Conservation (phyloP, 2,888 invertebrate genomes). For the Hyposoter dolosus region DNA sequence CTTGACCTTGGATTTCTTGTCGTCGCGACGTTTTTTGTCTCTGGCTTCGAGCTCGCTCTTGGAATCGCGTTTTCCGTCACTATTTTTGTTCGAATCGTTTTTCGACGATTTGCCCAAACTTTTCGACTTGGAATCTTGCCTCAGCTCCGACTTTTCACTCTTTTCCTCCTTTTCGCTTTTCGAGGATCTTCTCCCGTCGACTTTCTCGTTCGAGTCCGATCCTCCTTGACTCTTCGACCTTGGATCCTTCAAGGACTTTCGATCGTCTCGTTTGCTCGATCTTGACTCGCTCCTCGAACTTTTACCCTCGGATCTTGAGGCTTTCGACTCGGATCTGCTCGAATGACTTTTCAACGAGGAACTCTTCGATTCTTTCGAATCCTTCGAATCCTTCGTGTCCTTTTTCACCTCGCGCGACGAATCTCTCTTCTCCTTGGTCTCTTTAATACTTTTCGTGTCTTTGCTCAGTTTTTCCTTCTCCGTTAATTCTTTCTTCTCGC, state of each 20-base stretch:
- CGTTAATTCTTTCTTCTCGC: slow-evolving; percentile 82
- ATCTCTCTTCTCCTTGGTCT: slow-evolving; percentile 77
- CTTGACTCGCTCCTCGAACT: slow-evolving; percentile 70
- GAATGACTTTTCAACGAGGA: slow-evolving; percentile 76
- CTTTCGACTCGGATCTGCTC: slow-evolving; percentile 78
- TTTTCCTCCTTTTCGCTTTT: slow-evolving; percentile 79
- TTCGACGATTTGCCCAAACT: not conserved
- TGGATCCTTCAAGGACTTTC: slow-evolving; percentile 75
- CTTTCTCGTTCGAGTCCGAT: slow-evolving; percentile 74
- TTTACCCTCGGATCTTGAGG: slow-evolving; percentile 70
- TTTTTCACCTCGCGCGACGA: slow-evolving; percentile 77
- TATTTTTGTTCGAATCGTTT: not conserved
- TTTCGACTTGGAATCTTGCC: slow-evolving; percentile 56
- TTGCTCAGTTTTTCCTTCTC: slow-evolving; percentile 82
- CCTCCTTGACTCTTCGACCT: slow-evolving; percentile 68
- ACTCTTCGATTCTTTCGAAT: slow-evolving; percentile 78
- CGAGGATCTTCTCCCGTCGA: slow-evolving; percentile 84
- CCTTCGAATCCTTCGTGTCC: slow-evolving; percentile 76
- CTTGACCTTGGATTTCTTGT: slow-evolving; percentile 85
- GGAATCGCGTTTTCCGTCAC: slow-evolving; percentile 56
- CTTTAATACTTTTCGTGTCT: slow-evolving; percentile 75
- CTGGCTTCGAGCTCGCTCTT: slow-evolving; percentile 75
- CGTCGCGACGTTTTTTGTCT: slow-evolving; percentile 81
- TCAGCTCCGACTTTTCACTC: slow-evolving; percentile 57
- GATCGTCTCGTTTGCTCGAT: slow-evolving; percentile 71